Conservation (phyloP, 2,888 invertebrate species). For the Euzetes globulus region DNA sequence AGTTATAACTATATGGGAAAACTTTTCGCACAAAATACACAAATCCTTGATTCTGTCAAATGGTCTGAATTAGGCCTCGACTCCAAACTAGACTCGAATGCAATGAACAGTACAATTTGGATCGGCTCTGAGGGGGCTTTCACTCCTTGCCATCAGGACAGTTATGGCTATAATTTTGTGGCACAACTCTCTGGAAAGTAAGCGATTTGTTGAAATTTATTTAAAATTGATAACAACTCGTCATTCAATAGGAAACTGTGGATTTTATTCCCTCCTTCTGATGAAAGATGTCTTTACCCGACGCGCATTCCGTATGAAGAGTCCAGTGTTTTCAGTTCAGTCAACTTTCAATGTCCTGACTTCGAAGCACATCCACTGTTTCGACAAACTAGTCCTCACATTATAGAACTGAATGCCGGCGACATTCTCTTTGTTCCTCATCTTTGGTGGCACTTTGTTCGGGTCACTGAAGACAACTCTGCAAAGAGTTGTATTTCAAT, state of each 20-base stretch:
- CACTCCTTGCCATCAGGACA: slow-evolving; percentile 88
- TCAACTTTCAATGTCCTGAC: slow-evolving; percentile 62
- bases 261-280: slow-evolving; percentile 78
- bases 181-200: slow-evolving; percentile 80
- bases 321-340: slow-evolving; percentile 79
- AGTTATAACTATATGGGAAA: slow-evolving; percentile 40
- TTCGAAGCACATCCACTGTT: slow-evolving; percentile 43
- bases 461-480: slow-evolving; percentile 50
- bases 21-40: slow-evolving; percentile 13
- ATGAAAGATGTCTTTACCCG: slow-evolving; percentile 59
- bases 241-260: slow-evolving; percentile 66
- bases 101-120: slow-evolving; percentile 48
- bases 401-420: slow-evolving; percentile 51
- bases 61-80: slow-evolving; percentile 27
- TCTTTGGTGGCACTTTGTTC: slow-evolving; percentile 97
- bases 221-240: background rate
- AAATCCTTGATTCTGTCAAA: slow-evolving; percentile 29
- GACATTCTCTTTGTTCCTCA: slow-evolving; percentile 72
- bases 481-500: slow-evolving; percentile 54
- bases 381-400: slow-evolving; percentile 46
- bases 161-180: slow-evolving; percentile 87
- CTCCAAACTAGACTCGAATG: background rate
- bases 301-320: slow-evolving; percentile 92
- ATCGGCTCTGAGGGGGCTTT: slow-evolving; percentile 60
- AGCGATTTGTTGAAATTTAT: background rate